These are phyloP conservation scores for Ciconia nigra DNA, from an alignment of 2,797 vertebrate species.

Conservation along the genomic window DNA sequence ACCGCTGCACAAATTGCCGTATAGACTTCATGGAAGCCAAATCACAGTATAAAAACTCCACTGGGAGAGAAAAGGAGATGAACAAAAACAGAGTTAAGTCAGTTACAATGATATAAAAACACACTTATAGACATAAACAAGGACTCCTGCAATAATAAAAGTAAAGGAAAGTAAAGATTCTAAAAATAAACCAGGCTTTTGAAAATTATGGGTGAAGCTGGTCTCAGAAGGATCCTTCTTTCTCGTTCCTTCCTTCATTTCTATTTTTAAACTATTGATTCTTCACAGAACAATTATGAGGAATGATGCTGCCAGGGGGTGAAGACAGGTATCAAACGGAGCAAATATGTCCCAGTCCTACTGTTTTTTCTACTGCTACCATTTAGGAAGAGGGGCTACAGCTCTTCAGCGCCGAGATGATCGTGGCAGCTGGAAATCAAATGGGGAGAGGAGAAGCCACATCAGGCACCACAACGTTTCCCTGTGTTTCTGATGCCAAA, in stretches of 20 bases:
- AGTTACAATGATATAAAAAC: neutral
- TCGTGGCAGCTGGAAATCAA: neutral
- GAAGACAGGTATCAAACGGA: neutral
- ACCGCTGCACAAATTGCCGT: constrained; percentile 78
- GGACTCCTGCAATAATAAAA: neutral
- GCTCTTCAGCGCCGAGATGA: neutral
- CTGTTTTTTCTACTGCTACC: neutral
- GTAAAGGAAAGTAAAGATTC: neutral
- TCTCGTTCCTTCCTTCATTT: neutral
- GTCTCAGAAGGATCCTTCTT: neutral
- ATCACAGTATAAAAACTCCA: constrained; percentile 86
- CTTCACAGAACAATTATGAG: neutral
- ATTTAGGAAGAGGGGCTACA: neutral
- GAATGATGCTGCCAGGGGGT: neutral
- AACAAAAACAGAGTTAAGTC: neutral
- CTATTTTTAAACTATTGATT: neutral
- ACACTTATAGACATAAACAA: neutral
- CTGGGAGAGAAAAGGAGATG: constrained; percentile 66
- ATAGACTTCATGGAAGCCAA: constrained; percentile 88
- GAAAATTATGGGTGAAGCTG: neutral
- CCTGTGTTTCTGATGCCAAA: neutral
- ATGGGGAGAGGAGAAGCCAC: neutral
- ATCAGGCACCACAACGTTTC: neutral
- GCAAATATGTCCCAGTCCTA: neutral
- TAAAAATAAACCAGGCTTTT: neutral